Conservation (phyloP, 2,888 invertebrate genomes). For the Agonopterix subpropinquella region DNA sequence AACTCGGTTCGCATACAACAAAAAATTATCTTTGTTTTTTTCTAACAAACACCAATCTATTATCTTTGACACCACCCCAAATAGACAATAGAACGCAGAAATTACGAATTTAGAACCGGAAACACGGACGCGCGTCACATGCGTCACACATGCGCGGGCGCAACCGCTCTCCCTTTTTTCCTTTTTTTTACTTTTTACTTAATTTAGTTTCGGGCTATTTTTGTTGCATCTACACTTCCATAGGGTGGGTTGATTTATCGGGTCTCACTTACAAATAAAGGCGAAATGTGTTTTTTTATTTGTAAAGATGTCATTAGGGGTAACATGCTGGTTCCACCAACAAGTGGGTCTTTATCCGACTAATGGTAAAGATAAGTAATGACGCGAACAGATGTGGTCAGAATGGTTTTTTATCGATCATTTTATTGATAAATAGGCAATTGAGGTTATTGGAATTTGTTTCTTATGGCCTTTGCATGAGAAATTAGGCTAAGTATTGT, state of each 20-base stretch:
- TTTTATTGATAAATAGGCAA: constrained; percentile 39
- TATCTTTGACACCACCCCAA: constrained; percentile 29
- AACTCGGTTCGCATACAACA: too few species aligned
- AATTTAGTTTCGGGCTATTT: constrained; percentile 50
- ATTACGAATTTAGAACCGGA: constrained; percentile 59
- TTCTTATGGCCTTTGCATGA: too few species aligned
- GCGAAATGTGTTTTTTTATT: constrained; percentile 14
- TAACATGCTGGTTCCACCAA: constrained; percentile 24
- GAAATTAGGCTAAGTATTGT: too few species aligned
- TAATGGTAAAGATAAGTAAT: constrained; percentile 61
- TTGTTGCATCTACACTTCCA: constrained; percentile 22
- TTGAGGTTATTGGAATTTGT: constrained; percentile 22
- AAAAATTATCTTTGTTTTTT: too few species aligned
- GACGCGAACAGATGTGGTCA: constrained; percentile 44
- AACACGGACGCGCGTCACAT: constrained; percentile 54
- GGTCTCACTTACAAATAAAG: constrained; percentile 16
- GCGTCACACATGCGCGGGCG: constrained; percentile 60
- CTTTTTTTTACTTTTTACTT: constrained; percentile 40
- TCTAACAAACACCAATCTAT: constrained; percentile 19
- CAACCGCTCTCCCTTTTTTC: constrained; percentile 53
- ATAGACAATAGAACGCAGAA: constrained; percentile 50
- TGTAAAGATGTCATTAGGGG: constrained; percentile 30
- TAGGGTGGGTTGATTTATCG: constrained; percentile 58
- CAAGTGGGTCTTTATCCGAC: constrained; percentile 48
- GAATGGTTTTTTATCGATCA: constrained; percentile 38